These are phyloP conservation scores for Hyles lineata DNA, from an alignment of 2,888 invertebrate species.

Conservation along the genomic window DNA sequence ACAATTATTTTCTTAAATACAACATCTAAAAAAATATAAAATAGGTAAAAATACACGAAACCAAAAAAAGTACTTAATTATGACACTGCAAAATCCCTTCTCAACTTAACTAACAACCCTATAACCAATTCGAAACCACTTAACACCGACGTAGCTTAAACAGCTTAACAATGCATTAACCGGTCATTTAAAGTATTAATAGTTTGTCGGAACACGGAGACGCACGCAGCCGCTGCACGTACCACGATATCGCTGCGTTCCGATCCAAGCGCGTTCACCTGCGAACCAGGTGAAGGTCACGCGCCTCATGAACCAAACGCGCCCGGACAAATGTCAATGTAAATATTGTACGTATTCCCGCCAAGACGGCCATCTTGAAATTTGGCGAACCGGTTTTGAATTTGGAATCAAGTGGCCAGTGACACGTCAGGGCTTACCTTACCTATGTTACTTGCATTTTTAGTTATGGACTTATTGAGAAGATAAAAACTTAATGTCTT, in stretches of 20 bases:
- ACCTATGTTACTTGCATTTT: not conserved
- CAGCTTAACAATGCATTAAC: not conserved
- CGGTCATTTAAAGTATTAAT: not conserved
- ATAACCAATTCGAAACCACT: constrained; percentile 2
- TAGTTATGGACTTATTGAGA: not conserved
- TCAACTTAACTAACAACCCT: not conserved
- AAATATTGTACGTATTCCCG: constrained; percentile 66
- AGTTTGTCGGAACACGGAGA: constrained; percentile 2
- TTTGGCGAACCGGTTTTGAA: constrained; percentile 48
- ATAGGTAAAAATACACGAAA: no score
- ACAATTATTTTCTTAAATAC: no score
- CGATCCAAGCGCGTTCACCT: constrained; percentile 67
- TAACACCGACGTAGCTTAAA: not conserved
- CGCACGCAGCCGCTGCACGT: not conserved
- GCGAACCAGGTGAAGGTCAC: constrained; percentile 82
- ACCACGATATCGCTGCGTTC: constrained; percentile 27
- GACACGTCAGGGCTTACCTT: not conserved
- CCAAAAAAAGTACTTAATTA: no score
- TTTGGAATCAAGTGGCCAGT: constrained; percentile 5
- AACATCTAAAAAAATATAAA: no score
- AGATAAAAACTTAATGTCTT: not conserved
- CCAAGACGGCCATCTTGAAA: constrained; percentile 73
- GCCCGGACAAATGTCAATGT: constrained; percentile 72
- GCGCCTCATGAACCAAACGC: constrained; percentile 60
- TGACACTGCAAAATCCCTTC: no score